phyloP scores from a whole-genome alignment of 2,797 vertebrate species.

The Tadarida brasiliensis region DNA sequence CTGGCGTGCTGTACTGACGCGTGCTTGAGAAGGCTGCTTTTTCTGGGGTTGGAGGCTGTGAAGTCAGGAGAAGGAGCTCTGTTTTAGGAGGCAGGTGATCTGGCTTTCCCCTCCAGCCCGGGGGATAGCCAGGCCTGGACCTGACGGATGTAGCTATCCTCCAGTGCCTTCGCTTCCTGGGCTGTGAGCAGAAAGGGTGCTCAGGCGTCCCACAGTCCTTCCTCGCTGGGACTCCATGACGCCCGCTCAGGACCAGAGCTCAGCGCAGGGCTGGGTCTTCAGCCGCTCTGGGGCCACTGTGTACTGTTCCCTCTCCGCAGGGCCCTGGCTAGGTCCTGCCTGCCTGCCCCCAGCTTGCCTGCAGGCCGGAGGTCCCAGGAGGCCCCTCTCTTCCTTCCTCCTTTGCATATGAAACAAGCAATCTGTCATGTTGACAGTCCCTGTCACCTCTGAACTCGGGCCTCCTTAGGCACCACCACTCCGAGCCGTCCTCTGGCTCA shows the following conservation, averaged over 20 bases:
- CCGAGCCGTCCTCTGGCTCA: not conserved
- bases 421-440: conserved; percentile 67
- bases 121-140: not conserved
- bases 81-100: not conserved
- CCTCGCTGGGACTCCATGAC: not conserved
- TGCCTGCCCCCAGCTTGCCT: not conserved
- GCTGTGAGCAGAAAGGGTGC: not conserved
- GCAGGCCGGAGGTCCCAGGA: not conserved
- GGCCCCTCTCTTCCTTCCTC: not conserved
- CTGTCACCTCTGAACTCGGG: not conserved
- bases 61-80: not conserved
- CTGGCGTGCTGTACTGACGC: not conserved
- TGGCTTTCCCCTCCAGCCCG: not conserved
- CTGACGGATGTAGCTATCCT: not conserved
- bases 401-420: conserved; percentile 69
- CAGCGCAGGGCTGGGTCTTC: not conserved
- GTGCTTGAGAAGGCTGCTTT: not conserved
- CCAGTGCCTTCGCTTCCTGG: not conserved
- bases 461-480: not conserved
- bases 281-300: not conserved
- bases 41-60: not conserved
- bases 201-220: not conserved
- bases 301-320: not conserved
- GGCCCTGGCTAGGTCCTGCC: not conserved
- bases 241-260: not conserved